Percentiles rank a stretch among this genome's conserved stretches.
Conservation (phyloP, 2,888 invertebrate species). For the Oxyscelio sp. region DNA sequence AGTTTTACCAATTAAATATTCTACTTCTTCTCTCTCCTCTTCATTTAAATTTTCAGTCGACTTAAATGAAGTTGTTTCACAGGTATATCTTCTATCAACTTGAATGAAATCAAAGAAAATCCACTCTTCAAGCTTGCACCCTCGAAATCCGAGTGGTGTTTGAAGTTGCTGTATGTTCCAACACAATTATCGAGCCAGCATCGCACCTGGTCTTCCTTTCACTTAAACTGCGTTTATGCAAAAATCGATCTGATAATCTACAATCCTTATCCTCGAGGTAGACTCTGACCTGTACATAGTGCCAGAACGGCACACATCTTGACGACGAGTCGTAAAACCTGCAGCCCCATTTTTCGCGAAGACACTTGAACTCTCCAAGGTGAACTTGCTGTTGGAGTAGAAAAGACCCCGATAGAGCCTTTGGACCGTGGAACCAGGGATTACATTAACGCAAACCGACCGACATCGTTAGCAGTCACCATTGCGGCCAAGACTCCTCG, state of each 20-base stretch:
- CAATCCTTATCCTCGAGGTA: slow-evolving; percentile 4
- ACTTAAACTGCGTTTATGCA: background rate
- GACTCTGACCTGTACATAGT: slow-evolving; percentile 73
- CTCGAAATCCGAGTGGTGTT: no score
- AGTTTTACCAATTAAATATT: no score
- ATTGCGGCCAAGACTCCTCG: background rate
- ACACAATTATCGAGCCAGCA: background rate
- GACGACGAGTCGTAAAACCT: slow-evolving; percentile 59
- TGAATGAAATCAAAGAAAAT: no score
- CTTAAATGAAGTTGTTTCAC: no score
- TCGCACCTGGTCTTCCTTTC: background rate
- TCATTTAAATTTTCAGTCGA: no score
- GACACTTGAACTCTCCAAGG: slow-evolving; percentile 46
- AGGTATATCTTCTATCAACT: no score
- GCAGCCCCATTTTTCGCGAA: slow-evolving; percentile 79
- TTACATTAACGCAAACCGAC: background rate
- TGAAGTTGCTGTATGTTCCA: no score
- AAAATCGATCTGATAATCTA: background rate
- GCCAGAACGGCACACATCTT: slow-evolving; percentile 66
- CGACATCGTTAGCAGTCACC: slow-evolving; percentile 1
- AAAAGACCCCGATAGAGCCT: background rate
- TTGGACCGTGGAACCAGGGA: background rate
- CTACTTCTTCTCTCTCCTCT: no score
- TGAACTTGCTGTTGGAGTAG: background rate
- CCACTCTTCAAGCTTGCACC: no score